These are phyloP conservation scores for Aleiodes sp. DNA, from an alignment of 1,140 invertebrate genomes.

Conservation along the genomic window DNA sequence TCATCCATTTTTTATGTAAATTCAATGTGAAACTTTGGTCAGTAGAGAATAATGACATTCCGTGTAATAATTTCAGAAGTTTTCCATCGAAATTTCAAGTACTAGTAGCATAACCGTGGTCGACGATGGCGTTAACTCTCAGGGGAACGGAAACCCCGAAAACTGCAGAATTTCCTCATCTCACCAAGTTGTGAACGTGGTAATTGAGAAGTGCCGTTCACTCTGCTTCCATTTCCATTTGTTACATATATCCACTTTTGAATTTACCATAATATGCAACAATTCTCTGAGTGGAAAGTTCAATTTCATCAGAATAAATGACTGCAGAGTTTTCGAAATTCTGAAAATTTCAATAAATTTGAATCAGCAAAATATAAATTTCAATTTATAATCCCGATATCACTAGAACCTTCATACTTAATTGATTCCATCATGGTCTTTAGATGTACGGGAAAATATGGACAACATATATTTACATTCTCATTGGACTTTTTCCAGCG, in stretches of 20 bases:
- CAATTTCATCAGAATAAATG: too few relatives aligned
- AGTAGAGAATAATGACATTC: neutral
- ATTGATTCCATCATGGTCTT: too few relatives aligned
- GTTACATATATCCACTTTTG: neutral
- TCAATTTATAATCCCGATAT: too few relatives aligned
- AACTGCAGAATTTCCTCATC: neutral
- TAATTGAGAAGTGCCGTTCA: constrained; percentile 11
- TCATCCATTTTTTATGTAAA: neutral
- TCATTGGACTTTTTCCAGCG: too few relatives aligned
- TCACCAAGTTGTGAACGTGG: neutral
- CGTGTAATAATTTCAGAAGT: constrained; percentile 8
- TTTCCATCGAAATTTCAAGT: constrained; percentile 14
- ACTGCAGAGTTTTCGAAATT: too few relatives aligned
- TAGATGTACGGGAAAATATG: too few relatives aligned
- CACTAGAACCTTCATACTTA: too few relatives aligned
- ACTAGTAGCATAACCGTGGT: neutral
- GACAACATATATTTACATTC: too few relatives aligned
- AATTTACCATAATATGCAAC: neutral
- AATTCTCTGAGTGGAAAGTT: neutral
- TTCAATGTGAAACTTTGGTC: constrained; percentile 9
- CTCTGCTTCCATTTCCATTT: neutral
- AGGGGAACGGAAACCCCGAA: constrained; percentile 4
- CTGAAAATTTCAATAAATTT: too few relatives aligned
- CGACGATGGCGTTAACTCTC: neutral
- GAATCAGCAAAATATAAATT: too few relatives aligned